These are phyloP conservation scores for Acanthurus lineatus DNA, from an alignment of 2,797 vertebrate species.

Conservation along the genomic window DNA sequence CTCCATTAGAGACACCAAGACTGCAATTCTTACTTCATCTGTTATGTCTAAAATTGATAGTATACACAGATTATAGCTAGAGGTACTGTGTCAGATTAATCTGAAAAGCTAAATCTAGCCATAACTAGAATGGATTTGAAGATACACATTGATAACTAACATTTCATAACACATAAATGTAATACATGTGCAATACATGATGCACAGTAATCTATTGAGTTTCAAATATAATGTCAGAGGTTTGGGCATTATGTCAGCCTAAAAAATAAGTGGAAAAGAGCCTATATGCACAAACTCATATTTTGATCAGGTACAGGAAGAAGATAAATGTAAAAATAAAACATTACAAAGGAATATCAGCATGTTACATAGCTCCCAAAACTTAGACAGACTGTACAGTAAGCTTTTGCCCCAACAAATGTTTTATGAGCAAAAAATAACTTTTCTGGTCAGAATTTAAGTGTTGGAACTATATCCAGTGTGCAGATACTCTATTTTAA, in stretches of 20 bases:
- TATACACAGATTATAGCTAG: not conserved
- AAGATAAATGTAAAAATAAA: too few relatives aligned
- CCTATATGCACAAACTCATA: too few relatives aligned
- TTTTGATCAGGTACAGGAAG: too few relatives aligned
- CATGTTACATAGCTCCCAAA: too few relatives aligned
- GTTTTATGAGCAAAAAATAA: too few relatives aligned
- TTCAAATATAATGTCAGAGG: not conserved
- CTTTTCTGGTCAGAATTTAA: too few relatives aligned
- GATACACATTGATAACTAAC: not conserved
- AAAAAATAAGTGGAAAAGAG: not conserved
- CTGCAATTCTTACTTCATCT: not conserved
- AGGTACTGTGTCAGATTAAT: not conserved
- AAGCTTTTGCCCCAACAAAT: too few relatives aligned
- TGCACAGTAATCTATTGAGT: not conserved
- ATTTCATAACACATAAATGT: not conserved
- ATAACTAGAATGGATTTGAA: not conserved
- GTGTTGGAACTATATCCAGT: too few relatives aligned
- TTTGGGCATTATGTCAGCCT: not conserved
- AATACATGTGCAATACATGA: too few relatives aligned
- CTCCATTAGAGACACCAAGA: not conserved
- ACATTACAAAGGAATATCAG: too few relatives aligned
- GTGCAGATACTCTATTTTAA: too few relatives aligned
- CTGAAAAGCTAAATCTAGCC: not conserved
- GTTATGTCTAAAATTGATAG: not conserved
- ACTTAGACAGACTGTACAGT: too few relatives aligned